These are phyloP conservation scores for Mystacides longicornis DNA, from an alignment of 2,888 invertebrate genomes.

Conservation along the genomic window DNA sequence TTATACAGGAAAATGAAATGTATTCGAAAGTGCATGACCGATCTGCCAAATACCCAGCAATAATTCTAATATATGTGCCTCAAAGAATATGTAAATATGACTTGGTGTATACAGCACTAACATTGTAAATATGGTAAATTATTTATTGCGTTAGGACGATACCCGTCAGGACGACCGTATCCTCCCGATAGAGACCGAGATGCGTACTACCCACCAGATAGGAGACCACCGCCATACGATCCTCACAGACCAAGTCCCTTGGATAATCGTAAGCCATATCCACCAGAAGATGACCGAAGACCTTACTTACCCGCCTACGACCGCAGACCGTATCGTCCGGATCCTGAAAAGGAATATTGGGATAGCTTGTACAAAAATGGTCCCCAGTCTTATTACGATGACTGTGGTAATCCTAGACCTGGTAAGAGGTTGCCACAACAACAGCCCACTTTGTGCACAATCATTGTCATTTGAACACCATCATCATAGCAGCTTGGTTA, in stretches of 20 bases:
- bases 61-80: no score
- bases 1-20: no score
- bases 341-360: constrained; percentile 42
- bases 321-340: constrained; percentile 37
- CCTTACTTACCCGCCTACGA: not conserved
- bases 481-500: no score
- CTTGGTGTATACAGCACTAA: not conserved
- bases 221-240: not conserved
- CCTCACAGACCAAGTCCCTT: not conserved
- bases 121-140: not conserved
- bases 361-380: constrained; percentile 42
- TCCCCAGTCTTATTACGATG: constrained; percentile 44
- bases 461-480: not conserved
- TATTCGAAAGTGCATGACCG: no score
- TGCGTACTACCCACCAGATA: not conserved
- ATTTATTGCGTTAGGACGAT: not conserved
- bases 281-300: not conserved
- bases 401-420: constrained; percentile 43
- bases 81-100: constrained; percentile 3
- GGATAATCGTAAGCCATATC: not conserved
- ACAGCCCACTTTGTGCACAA: not conserved
- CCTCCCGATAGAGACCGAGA: constrained; percentile 5
- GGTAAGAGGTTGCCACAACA: constrained; percentile 31
- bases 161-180: not conserved
- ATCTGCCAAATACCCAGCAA: no score